Conservation (phyloP, 2,113 vertebrate genomes). For the Cinclus cinclus region DNA sequence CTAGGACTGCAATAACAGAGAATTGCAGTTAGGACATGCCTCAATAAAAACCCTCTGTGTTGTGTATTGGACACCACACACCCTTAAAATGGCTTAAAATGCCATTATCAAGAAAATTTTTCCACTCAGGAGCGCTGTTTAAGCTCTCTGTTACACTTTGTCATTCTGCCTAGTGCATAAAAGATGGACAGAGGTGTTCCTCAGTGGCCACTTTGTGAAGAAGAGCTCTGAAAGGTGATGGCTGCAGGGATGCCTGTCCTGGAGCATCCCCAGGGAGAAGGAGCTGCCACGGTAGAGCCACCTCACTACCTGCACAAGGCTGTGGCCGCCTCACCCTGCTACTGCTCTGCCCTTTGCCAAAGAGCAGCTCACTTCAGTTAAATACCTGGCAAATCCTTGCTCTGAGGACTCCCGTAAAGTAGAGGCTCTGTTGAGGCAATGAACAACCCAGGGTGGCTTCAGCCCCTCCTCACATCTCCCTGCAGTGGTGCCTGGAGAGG, state of each 20-base stretch:
- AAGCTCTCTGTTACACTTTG: not conserved
- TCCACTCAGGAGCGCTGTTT: not conserved
- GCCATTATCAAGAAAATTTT: not conserved
- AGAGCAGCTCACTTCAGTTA: not conserved
- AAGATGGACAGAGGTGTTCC: fast-evolving
- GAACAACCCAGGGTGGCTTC: not conserved
- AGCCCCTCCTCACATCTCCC: not conserved
- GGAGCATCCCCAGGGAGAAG: not conserved
- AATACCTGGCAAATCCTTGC: slow-evolving; percentile 19
- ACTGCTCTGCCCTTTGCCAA: not conserved
- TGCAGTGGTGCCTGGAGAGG: not conserved
- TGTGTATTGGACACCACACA: not conserved
- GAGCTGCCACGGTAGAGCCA: fast-evolving
- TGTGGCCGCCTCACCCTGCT: not conserved
- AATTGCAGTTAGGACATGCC: not conserved
- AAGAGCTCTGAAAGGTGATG: not conserved
- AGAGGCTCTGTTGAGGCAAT: not conserved
- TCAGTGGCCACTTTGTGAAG: fast-evolving
- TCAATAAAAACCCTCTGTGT: not conserved
- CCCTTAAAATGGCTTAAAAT: not conserved
- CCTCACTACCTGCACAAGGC: not conserved
- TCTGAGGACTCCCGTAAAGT: not conserved
- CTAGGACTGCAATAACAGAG: not conserved
- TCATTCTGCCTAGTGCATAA: not conserved
- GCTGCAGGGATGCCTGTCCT: not conserved